Conservation (phyloP, 2,113 vertebrate species). For the Isichthys henryi region DNA sequence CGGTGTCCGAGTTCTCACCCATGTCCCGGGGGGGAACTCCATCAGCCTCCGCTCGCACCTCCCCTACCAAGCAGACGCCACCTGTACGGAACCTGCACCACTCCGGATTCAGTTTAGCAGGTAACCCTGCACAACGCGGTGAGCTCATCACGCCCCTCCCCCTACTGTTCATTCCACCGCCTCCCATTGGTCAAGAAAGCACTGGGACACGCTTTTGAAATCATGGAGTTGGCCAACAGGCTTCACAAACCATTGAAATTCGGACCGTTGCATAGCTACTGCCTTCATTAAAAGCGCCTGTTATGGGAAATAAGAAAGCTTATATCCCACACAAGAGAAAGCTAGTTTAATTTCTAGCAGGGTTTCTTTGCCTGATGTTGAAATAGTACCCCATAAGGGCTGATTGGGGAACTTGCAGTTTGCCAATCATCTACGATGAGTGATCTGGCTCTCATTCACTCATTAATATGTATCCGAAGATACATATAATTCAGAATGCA, state of each 20-base stretch:
- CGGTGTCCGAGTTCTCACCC: slow-evolving; percentile 84
- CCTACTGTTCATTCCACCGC: slow-evolving; percentile 10
- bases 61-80: slow-evolving; percentile 79
- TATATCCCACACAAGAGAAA: not conserved
- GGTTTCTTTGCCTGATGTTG: not conserved
- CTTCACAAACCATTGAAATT: not conserved
- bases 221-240: too few species aligned
- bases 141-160: slow-evolving; percentile 34
- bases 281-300: not conserved
- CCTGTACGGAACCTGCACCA: slow-evolving; percentile 91
- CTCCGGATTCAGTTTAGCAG: slow-evolving; percentile 89
- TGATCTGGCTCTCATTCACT: not conserved
- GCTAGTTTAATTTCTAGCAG: not conserved
- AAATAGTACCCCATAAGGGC: not conserved
- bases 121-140: slow-evolving; percentile 54
- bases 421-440: not conserved
- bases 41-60: slow-evolving; percentile 78
- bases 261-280: not conserved
- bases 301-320: not conserved
- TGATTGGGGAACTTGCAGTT: not conserved
- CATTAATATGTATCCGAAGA: not conserved
- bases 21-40: slow-evolving; percentile 87
- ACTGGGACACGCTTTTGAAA: not conserved
- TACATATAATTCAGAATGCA: not conserved
- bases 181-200: not conserved